Percentiles rank a stretch among this genome's conserved stretches.
phyloP scores from a whole-genome alignment of 37 sponge, comb jelly and placozoan genomes.

The Aphrocallistes beatrix region DNA sequence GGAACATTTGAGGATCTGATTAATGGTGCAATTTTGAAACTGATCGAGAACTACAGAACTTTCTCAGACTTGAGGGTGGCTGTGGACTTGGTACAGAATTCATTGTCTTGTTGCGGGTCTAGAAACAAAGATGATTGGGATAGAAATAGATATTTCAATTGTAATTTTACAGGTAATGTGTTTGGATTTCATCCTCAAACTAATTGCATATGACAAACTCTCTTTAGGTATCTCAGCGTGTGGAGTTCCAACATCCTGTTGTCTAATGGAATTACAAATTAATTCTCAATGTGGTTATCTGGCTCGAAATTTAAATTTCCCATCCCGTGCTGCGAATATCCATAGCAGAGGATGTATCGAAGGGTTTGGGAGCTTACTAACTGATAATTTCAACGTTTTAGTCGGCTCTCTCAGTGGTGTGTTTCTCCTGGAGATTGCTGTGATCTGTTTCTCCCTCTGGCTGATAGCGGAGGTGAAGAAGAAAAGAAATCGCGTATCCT shows the following conservation, averaged over 20 bases:
- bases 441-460: background rate
- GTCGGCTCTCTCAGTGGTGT: background rate
- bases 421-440: background rate
- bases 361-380: background rate
- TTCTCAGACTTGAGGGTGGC: background rate
- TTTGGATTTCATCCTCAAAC: background rate
- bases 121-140: background rate
- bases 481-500: background rate
- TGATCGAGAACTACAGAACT: background rate
- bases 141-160: background rate
- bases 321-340: background rate
- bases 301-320: background rate
- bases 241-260: constrained; percentile 7
- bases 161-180: background rate
- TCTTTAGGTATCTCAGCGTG: background rate
- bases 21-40: background rate
- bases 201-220: no score
- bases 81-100: background rate
- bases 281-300: background rate
- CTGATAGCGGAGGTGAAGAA: background rate
- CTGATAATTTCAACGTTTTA: background rate
- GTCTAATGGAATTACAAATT: background rate
- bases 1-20: background rate
- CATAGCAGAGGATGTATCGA: background rate
- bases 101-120: background rate